Base-by-base conservation (phyloP, 2,113 vertebrate genomes). In the Boulengeromyrus knoepffleri region DNA sequence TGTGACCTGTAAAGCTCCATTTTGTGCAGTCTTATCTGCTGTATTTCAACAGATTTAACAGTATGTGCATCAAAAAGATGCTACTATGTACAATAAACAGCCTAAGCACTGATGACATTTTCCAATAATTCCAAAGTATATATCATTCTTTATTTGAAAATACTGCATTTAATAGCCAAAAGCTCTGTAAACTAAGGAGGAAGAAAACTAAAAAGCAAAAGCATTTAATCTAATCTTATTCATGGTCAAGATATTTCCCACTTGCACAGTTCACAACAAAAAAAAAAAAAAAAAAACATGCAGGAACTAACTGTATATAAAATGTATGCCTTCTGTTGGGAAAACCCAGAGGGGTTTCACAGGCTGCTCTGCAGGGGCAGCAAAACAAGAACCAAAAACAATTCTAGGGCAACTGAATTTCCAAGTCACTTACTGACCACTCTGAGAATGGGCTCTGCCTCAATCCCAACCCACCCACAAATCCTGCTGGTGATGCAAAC, bases 261-360 rank as follows among this genome's bases (percentile, higher is more conserved):
- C 89, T 90, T 56, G 83, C 83, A 66, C 36, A 36, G n/a, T 80
- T 89, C 24, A 87, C 17, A 87, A 90, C 15, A 62, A 88, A 83
- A 62, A 88, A 83, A 87, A 90, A 15, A 62, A 88, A 83, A 56
- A 53, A 53, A 36, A 52, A 5, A 36, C 87, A 90, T 90, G 90
- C 87, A 88, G 53, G 31, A 47, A 62, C 47, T 85, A n/a, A 74
- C 39, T 36, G 46, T 56, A 56, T 56, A 70, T 83, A 83, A 19
- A 21, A 10, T 83, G 36, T 45, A 45, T 45, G 31, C 42, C 77
- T 39, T 83, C 12, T 39, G 45, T 85, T 85, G 56, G 47, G 50
- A 21, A 31, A 46, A 52, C 56, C 47, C 52, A 24, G 42, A 80
- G 56, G 86, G 77, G 47, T 89, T 90, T 89, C 52, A 87, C 66